These are phyloP conservation scores for Aphidius gifuensis DNA, from an alignment of 1,140 invertebrate genomes.

Conservation along the genomic window DNA sequence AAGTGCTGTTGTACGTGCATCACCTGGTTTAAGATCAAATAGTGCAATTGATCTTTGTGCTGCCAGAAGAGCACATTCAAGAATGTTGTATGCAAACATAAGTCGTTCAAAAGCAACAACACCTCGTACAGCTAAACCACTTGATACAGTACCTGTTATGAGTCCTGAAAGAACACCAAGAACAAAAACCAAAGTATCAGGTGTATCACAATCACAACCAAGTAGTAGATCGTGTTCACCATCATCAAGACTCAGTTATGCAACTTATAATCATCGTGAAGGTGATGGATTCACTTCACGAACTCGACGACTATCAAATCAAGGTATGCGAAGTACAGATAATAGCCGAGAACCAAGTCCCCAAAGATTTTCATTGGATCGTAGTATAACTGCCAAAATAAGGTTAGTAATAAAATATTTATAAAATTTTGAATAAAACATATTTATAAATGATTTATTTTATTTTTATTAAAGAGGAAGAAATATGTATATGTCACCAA, in stretches of 20 bases:
- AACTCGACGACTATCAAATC: slow-evolving; percentile 44
- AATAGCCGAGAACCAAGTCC: slow-evolving; percentile 68
- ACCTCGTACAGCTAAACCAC: slow-evolving; percentile 63
- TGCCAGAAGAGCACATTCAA: slow-evolving; percentile 77
- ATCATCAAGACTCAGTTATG: slow-evolving; percentile 73
- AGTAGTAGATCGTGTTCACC: slow-evolving; percentile 84
- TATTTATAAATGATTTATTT: slow-evolving; percentile 10
- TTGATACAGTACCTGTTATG: slow-evolving; percentile 46
- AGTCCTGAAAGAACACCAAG: slow-evolving; percentile 66
- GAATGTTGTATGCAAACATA: slow-evolving; percentile 75
- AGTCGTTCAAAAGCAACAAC: slow-evolving; percentile 73
- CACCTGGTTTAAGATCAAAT: slow-evolving; percentile 70
- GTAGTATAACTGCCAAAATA: slow-evolving; percentile 44
- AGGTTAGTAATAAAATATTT: slow-evolving; percentile 28
- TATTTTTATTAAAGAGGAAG: slow-evolving; percentile 36
- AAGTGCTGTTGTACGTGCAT: slow-evolving; percentile 48
- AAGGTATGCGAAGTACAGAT: slow-evolving; percentile 46
- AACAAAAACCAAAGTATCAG: slow-evolving; percentile 62
- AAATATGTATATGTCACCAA: slow-evolving; percentile 48
- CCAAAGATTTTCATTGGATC: slow-evolving; percentile 50
- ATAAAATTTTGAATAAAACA: slow-evolving; percentile 2
- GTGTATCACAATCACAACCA: slow-evolving; percentile 87
- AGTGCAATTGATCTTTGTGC: slow-evolving; percentile 91
- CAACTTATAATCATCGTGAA: slow-evolving; percentile 59
- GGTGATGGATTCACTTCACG: slow-evolving; percentile 45